Conservation (phyloP, 2,113 vertebrate genomes). For the Bambusicola thoracicus region DNA sequence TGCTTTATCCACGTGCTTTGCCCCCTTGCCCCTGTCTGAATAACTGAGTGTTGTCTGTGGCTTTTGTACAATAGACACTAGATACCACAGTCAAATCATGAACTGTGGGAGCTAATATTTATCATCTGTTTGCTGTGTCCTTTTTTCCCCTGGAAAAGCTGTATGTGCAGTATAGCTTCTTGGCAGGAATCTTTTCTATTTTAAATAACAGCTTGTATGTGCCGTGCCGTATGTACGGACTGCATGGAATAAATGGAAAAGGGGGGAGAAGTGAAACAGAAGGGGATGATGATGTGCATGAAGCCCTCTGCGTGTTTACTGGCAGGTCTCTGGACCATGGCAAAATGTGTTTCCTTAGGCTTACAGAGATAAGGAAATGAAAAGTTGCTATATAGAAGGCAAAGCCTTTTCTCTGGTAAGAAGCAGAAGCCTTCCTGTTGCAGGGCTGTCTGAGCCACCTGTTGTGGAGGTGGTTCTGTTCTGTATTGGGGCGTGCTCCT, state of each 20-base stretch:
- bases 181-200: neutral
- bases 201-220: neutral
- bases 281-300: neutral
- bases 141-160: neutral
- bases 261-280: neutral
- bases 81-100: neutral
- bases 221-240: accelerated
- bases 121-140: neutral
- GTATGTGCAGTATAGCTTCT: neutral
- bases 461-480: neutral
- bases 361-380: neutral
- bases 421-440: neutral
- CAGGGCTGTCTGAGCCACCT: neutral
- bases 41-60: neutral
- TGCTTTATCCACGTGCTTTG: neutral
- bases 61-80: neutral
- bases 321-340: neutral
- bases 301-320: neutral
- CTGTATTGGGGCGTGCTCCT: neutral
- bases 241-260: neutral
- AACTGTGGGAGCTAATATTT: neutral
- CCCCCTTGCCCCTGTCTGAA: neutral
- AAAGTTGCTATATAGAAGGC: neutral
- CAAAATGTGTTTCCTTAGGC: neutral
- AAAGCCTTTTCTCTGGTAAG: neutral